A percentile compares a stretch with the other conserved stretches of the same genome.
Conservation (phyloP, 2,888 invertebrate species). For the Blastobasis adustella region DNA sequence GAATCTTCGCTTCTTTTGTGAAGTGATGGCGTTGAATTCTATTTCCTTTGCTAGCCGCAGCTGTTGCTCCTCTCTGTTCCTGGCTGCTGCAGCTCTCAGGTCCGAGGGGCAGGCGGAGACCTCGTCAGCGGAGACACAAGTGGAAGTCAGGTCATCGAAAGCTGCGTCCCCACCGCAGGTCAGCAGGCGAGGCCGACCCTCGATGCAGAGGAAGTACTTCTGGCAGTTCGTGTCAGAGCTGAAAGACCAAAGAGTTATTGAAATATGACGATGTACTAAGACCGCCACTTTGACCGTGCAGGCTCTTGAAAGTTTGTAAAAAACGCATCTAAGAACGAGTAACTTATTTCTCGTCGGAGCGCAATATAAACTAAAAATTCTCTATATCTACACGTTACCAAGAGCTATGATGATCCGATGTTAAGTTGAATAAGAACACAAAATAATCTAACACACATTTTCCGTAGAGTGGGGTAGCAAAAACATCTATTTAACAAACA, state of each 20-base stretch:
- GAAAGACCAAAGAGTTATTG: conserved; percentile 17
- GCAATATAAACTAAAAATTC: too few relatives aligned
- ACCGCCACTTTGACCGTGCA: background rate
- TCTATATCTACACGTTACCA: too few relatives aligned
- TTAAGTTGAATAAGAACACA: too few relatives aligned
- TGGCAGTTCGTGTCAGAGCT: conserved; percentile 81
- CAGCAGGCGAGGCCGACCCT: conserved; percentile 82
- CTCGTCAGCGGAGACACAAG: conserved; percentile 86
- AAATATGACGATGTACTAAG: background rate
- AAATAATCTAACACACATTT: too few relatives aligned
- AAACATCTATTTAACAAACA: too few relatives aligned
- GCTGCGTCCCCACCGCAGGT: conserved; percentile 85
- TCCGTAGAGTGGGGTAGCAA: too few relatives aligned
- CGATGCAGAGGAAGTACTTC: conserved; percentile 85
- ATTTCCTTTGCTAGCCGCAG: conserved; percentile 41
- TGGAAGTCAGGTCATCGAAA: conserved; percentile 82
- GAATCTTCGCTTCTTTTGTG: conserved; percentile 8
- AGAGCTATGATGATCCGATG: too few relatives aligned
- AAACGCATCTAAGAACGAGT: too few relatives aligned
- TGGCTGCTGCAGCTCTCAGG: conserved; percentile 38
- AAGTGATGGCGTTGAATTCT: conserved; percentile 25
- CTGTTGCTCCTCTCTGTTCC: conserved; percentile 39
- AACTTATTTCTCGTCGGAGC: too few relatives aligned
- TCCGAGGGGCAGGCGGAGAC: conserved; percentile 80
- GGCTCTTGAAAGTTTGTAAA: too few relatives aligned